Evolutionary conservation across 2,888 invertebrate genomes (phyloP).

Genomic region (Tetranychus truncatus): DNA sequence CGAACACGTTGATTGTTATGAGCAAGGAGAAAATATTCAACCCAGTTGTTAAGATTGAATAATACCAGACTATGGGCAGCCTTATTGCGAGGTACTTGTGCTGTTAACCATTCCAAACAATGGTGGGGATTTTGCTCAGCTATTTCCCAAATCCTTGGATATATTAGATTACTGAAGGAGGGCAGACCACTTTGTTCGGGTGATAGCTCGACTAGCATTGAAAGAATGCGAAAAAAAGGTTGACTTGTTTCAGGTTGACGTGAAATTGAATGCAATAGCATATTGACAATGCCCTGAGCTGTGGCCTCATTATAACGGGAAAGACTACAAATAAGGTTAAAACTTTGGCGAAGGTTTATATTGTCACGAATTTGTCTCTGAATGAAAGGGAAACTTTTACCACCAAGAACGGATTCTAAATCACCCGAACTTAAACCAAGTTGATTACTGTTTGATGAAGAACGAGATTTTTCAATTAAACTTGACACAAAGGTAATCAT

Average conservation of each 20-base stretch:
- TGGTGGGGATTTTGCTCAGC: constrained; percentile 78
- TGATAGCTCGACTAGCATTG: constrained; percentile 56
- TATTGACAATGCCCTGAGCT: constrained; percentile 60
- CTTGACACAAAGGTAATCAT: constrained; percentile 80
- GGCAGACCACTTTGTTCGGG: constrained; percentile 62
- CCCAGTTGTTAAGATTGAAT: constrained; percentile 76
- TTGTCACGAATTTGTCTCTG: constrained; percentile 86
- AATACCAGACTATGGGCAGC: constrained; percentile 76
- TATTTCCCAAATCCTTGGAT: constrained; percentile 60
- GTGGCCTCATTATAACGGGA: constrained; percentile 76
- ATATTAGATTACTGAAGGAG: constrained; percentile 70
- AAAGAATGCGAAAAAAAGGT: constrained; percentile 77
- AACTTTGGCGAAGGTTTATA: constrained; percentile 73
- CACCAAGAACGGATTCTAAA: constrained; percentile 60
- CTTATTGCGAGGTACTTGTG: constrained; percentile 54
- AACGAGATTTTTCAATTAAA: constrained; percentile 68
- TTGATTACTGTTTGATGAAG: constrained; percentile 42
- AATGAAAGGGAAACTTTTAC: constrained; percentile 77
- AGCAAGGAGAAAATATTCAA: constrained; percentile 67
- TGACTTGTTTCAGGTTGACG: constrained; percentile 73
- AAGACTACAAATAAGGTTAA: constrained; percentile 71
- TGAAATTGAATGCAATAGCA: constrained; percentile 74
- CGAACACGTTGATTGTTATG: constrained; percentile 69
- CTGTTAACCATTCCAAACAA: constrained; percentile 65
- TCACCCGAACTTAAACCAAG: constrained; percentile 58